Conservation (phyloP, 2,888 invertebrate genomes). For the Drosophila neoperkinsi region DNA sequence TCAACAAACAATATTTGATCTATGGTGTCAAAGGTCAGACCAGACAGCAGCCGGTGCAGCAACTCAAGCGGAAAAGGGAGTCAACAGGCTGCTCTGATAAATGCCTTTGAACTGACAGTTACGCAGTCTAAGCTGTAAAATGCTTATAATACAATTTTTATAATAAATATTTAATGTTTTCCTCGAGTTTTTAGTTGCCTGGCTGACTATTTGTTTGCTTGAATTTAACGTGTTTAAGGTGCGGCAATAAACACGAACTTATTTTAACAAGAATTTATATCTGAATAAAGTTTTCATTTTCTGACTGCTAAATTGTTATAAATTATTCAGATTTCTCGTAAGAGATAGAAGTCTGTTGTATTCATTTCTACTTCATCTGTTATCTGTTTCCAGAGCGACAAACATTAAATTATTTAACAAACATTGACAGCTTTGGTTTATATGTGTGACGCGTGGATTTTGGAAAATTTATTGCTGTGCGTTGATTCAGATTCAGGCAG, state of each 20-base stretch:
- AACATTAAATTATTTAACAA: background rate
- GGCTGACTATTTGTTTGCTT: background rate
- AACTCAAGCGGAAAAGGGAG: background rate
- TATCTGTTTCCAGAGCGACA: background rate
- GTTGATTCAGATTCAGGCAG: background rate
- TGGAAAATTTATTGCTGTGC: background rate
- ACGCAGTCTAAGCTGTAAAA: background rate
- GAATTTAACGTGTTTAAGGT: background rate
- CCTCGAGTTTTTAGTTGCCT: background rate
- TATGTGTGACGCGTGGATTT: background rate
- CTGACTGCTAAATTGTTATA: background rate
- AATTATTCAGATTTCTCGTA: background rate
- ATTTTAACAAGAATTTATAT: background rate
- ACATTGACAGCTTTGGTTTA: background rate
- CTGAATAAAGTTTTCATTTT: background rate
- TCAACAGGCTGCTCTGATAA: background rate
- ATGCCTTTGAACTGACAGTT: background rate
- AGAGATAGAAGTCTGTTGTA: background rate
- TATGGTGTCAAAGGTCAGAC: constrained; percentile 33
- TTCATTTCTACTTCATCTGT: background rate
- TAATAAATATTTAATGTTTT: background rate
- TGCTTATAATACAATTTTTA: constrained; percentile 1
- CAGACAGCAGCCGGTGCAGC: constrained; percentile 5
- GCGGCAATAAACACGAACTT: background rate
- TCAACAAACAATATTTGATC: constrained; percentile 52